Percentiles rank a stretch among this genome's conserved stretches.
phyloP scores from a whole-genome alignment of 53 echinoderm and acorn worm species.

The Echinometra lucunter region DNA sequence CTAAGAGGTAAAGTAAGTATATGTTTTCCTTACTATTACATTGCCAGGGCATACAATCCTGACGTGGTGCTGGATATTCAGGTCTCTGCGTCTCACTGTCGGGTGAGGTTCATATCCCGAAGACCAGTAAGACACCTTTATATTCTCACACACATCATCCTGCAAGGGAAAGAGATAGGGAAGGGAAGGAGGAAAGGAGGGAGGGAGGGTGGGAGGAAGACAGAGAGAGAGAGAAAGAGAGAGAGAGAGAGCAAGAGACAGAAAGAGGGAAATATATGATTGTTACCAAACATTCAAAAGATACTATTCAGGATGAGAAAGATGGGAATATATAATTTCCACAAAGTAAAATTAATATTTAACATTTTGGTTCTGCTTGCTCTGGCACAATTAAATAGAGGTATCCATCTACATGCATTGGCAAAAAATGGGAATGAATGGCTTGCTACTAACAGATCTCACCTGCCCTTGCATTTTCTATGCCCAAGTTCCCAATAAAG shows the following conservation, averaged over 20 bases:
- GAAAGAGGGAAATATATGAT: not conserved
- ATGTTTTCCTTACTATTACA: not conserved
- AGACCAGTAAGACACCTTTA: conserved; percentile 25
- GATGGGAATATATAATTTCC: too few species aligned
- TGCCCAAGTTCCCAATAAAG: too few species aligned
- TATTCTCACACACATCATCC: conserved; percentile 44
- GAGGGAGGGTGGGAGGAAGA: not conserved
- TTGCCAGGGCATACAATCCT: not conserved
- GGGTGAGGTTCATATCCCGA: conserved; percentile 28
- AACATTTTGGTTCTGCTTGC: too few species aligned
- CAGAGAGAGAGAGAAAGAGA: not conserved
- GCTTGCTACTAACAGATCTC: too few species aligned
- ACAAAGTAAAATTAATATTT: too few species aligned
- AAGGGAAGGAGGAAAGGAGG: not conserved
- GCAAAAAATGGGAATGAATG: too few species aligned
- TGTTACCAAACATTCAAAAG: too few species aligned
- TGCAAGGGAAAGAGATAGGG: not conserved
- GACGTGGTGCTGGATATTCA: conserved; percentile 16
- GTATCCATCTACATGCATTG: too few species aligned
- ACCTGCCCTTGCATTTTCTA: too few species aligned
- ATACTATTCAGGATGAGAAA: too few species aligned
- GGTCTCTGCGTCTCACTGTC: conserved; percentile 10
- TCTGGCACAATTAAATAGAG: too few species aligned
- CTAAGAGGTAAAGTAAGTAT: not conserved
- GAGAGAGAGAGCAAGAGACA: too few species aligned